A percentile compares a stretch with the other conserved stretches of the same genome.
Evolutionary conservation across 2,113 vertebrate genomes (phyloP).

Genomic region (Scytalopus superciliaris): DNA sequence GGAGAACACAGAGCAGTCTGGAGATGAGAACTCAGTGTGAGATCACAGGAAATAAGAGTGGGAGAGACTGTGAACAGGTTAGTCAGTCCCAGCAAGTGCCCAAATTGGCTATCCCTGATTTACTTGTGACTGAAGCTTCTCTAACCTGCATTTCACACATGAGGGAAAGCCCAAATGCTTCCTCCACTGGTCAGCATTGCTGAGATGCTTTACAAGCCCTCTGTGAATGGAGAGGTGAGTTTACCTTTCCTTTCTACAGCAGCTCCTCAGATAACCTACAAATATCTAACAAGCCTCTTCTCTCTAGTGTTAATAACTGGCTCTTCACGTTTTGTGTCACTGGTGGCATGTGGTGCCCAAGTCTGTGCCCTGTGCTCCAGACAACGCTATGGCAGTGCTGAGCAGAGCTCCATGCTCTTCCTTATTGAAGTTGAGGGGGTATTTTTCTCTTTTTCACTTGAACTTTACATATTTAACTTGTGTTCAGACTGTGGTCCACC

Average conservation of each 20-base stretch:
- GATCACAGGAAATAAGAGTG: background rate
- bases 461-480: background rate
- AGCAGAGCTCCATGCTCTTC: background rate
- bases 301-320: background rate
- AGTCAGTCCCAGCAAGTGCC: background rate
- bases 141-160: background rate
- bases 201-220: background rate
- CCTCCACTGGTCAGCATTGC: background rate
- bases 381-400: background rate
- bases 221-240: background rate
- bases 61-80: background rate
- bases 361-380: background rate
- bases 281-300: background rate
- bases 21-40: background rate
- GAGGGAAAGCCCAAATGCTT: background rate
- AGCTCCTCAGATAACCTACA: background rate
- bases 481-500: background rate
- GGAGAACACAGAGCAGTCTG: background rate
- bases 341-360: background rate
- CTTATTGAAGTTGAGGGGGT: background rate
- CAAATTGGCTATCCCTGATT: background rate
- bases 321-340: background rate
- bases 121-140: background rate
- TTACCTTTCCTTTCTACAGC: background rate
- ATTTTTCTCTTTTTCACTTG: background rate